Conservation (phyloP, 2,888 invertebrate species). For the Chaetogeoica ovagalla region DNA sequence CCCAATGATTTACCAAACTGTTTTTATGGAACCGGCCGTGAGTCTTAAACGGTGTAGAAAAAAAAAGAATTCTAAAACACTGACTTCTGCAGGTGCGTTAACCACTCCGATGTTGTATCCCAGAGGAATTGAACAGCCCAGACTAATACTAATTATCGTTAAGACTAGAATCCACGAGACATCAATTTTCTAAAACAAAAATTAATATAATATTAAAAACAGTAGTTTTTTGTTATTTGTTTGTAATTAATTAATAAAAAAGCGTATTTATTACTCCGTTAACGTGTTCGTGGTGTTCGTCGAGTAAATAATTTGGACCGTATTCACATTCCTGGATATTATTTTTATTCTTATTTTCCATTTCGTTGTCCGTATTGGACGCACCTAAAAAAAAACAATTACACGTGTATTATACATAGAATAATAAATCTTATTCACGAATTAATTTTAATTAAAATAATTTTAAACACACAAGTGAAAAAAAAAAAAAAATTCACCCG, state of each 20-base stretch:
- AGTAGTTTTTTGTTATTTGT: not conserved
- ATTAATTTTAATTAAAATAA: not conserved
- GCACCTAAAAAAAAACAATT: not conserved
- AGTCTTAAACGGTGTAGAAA: no score
- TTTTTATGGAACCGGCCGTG: no score
- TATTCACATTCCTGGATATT: not conserved
- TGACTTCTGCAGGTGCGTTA: slow-evolving; percentile 78
- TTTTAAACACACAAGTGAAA: no score
- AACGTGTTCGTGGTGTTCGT: not conserved
- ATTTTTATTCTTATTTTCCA: slow-evolving; percentile 3
- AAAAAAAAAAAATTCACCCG: no score
- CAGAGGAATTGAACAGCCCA: slow-evolving; percentile 79
- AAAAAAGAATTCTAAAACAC: slow-evolving; percentile 56
- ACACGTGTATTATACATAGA: no score
- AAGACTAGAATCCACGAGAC: slow-evolving; percentile 63
- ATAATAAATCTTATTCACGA: no score
- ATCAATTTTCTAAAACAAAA: not conserved
- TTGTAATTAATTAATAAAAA: slow-evolving; percentile 1
- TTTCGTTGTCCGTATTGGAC: slow-evolving; percentile 21
- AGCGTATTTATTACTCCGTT: slow-evolving; percentile 4
- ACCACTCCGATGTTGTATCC: slow-evolving; percentile 86
- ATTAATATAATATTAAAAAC: not conserved
- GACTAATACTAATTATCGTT: slow-evolving; percentile 71
- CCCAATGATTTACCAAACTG: no score
- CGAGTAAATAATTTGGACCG: slow-evolving; percentile 8